Conservation (phyloP, 2,888 invertebrate genomes). For the Imbricaverruca yamaguchii region DNA sequence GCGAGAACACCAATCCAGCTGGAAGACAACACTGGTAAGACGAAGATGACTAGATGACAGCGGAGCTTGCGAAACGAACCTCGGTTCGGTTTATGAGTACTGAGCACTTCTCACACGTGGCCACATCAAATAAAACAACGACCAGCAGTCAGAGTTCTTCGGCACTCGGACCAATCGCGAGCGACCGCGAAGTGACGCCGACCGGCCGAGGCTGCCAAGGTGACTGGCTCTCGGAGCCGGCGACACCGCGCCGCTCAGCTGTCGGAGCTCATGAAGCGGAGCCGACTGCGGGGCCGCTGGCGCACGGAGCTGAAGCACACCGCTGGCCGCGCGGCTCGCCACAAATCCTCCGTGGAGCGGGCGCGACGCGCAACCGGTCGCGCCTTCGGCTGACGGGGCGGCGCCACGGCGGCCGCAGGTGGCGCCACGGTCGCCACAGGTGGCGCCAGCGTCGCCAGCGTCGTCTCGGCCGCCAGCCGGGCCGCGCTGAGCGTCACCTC, state of each 20-base stretch:
- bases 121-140: too few relatives aligned
- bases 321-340: neutral
- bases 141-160: too few relatives aligned
- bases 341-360: neutral
- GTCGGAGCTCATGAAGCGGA: slow-evolving; percentile 13
- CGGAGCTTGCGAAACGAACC: too few relatives aligned
- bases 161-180: too few relatives aligned
- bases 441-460: neutral
- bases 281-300: neutral
- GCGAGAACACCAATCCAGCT: too few relatives aligned
- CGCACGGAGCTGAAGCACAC: neutral
- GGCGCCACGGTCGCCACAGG: neutral
- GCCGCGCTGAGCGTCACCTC: neutral
- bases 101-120: too few relatives aligned
- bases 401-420: neutral
- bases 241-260: neutral
- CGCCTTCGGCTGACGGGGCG: neutral
- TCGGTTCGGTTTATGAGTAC: too few relatives aligned
- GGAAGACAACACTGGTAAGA: too few relatives aligned
- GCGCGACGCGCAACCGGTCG: neutral
- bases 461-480: neutral
- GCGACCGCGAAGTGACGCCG: too few relatives aligned
- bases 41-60: too few relatives aligned
- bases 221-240: too few relatives aligned
- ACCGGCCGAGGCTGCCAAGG: too few relatives aligned